A percentile compares a stretch with the other conserved stretches of the same genome.
These are phyloP conservation scores for Chiloscyllium punctatum DNA, from an alignment of 2,797 vertebrate genomes.

Conservation along the genomic window DNA sequence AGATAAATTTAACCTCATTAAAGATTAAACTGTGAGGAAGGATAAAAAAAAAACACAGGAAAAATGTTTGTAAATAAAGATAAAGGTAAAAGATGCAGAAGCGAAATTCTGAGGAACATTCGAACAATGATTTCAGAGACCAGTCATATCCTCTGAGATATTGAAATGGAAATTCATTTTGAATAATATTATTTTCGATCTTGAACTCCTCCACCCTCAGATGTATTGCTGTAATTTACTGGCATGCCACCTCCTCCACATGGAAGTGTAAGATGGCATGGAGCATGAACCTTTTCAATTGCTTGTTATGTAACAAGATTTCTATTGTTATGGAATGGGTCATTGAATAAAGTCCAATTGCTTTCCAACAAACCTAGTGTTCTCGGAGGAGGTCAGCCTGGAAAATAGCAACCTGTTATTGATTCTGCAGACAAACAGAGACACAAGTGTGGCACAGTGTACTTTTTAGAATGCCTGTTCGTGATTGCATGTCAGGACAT, in stretches of 20 bases:
- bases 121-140: not conserved
- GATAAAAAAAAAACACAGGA: not conserved
- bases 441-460: not conserved
- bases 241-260: not conserved
- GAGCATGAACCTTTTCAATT: not conserved
- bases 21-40: not conserved
- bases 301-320: constrained; percentile 9
- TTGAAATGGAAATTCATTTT: not conserved
- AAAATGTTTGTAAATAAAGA: not conserved
- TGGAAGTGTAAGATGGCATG: not conserved
- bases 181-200: constrained; percentile 6
- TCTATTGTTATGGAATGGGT: not conserved
- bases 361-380: not conserved
- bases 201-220: not conserved
- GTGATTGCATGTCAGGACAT: not conserved
- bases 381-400: not conserved
- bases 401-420: not conserved
- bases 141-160: not conserved
- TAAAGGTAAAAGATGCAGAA: not conserved
- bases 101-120: not conserved
- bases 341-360: not conserved
- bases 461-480: not conserved
- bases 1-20: not conserved
- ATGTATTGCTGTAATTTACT: not conserved
- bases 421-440: not conserved